Conservation (phyloP, 35 echinoderm and acorn worm genomes). For the Heliocidaris tuberculata region DNA sequence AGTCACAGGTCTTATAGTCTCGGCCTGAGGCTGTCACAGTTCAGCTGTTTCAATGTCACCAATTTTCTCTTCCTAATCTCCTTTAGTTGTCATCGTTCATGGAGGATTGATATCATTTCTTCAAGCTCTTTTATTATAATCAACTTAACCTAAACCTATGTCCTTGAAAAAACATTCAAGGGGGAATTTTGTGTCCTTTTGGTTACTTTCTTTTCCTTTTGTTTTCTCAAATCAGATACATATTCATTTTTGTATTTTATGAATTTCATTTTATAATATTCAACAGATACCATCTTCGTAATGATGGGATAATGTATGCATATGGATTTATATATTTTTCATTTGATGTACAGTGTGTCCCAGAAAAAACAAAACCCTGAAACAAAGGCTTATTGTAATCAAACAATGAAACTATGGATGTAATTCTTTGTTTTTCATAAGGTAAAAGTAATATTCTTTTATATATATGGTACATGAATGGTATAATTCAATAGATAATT, state of each 20-base stretch:
- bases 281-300: not conserved
- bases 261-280: not conserved
- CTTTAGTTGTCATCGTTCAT: not conserved
- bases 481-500: too few species aligned
- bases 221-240: not conserved
- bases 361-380: too few species aligned
- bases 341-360: too few species aligned
- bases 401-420: too few species aligned
- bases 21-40: not conserved
- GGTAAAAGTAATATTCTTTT: too few species aligned
- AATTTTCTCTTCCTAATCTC: not conserved
- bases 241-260: not conserved
- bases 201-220: not conserved
- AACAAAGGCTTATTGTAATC: too few species aligned
- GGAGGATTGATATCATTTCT: not conserved
- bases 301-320: not conserved
- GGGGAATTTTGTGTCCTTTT: not conserved
- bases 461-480: too few species aligned
- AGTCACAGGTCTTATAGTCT: slow-evolving; percentile 2
- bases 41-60: not conserved
- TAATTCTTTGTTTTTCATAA: too few species aligned
- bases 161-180: not conserved
- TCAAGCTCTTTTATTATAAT: not conserved
- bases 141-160: not conserved
- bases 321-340: not conserved